Conservation (phyloP, 1,140 invertebrate species). For the Elysia chlorotica region DNA sequence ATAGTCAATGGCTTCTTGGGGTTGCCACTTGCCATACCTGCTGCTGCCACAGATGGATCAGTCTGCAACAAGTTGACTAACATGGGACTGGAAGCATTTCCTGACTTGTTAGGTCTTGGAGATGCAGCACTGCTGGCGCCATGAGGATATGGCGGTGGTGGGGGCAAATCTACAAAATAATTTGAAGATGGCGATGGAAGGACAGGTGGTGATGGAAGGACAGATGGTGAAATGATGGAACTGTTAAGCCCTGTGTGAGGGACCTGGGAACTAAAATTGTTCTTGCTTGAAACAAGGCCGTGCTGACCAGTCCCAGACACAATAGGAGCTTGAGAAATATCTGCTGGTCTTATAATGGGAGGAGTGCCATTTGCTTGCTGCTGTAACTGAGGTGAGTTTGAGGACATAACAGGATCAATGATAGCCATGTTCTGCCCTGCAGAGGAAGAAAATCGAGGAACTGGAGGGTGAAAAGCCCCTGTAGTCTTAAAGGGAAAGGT, state of each 20-base stretch:
- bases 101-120: slow-evolving; percentile 51
- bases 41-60: slow-evolving; percentile 63
- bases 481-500: slow-evolving; percentile 13
- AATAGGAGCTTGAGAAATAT: no score
- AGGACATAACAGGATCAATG: no score
- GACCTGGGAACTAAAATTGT: slow-evolving; percentile 4
- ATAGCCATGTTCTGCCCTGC: slow-evolving; percentile 12
- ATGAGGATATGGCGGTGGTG: slow-evolving; percentile 50
- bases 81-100: slow-evolving; percentile 74
- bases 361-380: slow-evolving; percentile 39
- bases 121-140: slow-evolving; percentile 40
- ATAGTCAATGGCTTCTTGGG: slow-evolving; percentile 13
- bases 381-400: background rate
- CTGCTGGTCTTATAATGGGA: no score
- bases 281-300: slow-evolving; percentile 27
- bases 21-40: slow-evolving; percentile 34
- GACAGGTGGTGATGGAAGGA: background rate
- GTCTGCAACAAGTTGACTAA: slow-evolving; percentile 90
- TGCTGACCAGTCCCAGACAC: background rate
- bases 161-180: slow-evolving; percentile 41
- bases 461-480: slow-evolving; percentile 17
- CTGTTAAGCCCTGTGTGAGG: slow-evolving; percentile 5
- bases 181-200: slow-evolving; percentile 35
- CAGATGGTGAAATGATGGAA: background rate
- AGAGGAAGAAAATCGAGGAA: slow-evolving; percentile 10